These are phyloP conservation scores for Melikaiella ostensackeni DNA, from an alignment of 2,888 invertebrate genomes.

Conservation along the genomic window DNA sequence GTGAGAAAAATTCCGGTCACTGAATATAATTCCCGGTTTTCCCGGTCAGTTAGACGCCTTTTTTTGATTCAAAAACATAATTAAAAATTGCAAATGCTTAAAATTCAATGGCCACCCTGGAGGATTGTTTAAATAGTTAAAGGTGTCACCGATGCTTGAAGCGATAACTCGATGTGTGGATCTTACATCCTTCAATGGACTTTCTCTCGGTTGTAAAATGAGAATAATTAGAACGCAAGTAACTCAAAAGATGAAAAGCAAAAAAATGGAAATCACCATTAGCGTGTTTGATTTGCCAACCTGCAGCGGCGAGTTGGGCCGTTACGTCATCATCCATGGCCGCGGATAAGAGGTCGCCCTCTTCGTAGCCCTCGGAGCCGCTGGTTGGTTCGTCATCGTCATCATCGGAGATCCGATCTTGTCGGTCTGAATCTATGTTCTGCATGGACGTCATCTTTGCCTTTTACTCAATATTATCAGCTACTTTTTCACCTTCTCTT, in stretches of 20 bases:
- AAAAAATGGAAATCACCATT: slow-evolving; percentile 78
- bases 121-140: neutral
- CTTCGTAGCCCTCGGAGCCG: slow-evolving; percentile 88
- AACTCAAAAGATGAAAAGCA: slow-evolving; percentile 71
- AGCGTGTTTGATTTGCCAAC: slow-evolving; percentile 81
- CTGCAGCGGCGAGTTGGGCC: slow-evolving; percentile 96
- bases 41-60: too few species aligned
- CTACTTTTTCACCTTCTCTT: slow-evolving; percentile 47
- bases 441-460: slow-evolving; percentile 67
- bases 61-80: too few species aligned
- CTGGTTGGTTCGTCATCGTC: slow-evolving; percentile 91
- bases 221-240: slow-evolving; percentile 60
- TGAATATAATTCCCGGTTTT: too few species aligned
- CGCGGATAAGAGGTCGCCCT: slow-evolving; percentile 89
- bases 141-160: slow-evolving; percentile 30
- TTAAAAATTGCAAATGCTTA: neutral
- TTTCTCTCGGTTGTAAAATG: slow-evolving; percentile 45
- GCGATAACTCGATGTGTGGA: slow-evolving; percentile 15
- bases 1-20: too few species aligned
- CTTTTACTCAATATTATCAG: slow-evolving; percentile 57
- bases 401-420: slow-evolving; percentile 81
- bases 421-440: slow-evolving; percentile 70
- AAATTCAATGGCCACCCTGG: neutral
- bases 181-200: slow-evolving; percentile 34
- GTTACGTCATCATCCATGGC: slow-evolving; percentile 96